Conservation (phyloP, 53 echinoderm and acorn worm genomes). For the Holothuria leucospilota region DNA sequence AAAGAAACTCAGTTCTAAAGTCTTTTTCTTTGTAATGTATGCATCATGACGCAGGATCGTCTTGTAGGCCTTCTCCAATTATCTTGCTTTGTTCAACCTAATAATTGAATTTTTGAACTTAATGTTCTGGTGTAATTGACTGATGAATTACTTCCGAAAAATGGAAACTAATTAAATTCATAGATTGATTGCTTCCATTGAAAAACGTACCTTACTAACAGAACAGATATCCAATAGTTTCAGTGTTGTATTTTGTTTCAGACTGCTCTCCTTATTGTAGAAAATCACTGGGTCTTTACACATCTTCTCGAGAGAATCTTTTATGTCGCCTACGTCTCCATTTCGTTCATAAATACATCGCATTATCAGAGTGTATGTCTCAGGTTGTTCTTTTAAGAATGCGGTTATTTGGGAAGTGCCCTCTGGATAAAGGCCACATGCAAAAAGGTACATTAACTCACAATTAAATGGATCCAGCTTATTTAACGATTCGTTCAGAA, state of each 20-base stretch:
- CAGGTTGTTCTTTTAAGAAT: neutral
- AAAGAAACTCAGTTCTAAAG: no score
- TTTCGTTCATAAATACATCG: neutral
- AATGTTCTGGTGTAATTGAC: no score
- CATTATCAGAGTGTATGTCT: neutral
- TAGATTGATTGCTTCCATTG: no score
- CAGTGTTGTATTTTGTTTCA: neutral
- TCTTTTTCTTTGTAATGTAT: no score
- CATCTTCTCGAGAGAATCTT: neutral
- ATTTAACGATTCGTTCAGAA: neutral
- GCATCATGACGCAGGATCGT: no score
- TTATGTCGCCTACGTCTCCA: neutral
- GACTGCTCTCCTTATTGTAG: neutral
- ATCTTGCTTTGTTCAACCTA: no score
- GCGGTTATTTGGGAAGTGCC: neutral
- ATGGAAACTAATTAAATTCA: no score
- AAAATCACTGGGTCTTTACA: neutral
- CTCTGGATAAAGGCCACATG: neutral
- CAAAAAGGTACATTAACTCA: neutral
- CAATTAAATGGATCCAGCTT: conserved; percentile 1
- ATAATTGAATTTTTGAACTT: no score
- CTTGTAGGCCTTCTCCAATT: no score
- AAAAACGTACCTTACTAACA: neutral
- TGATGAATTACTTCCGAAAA: no score
- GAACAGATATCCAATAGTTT: neutral